Evolutionary conservation across 2,113 vertebrate species (phyloP), one percentile per base, ranked within the genome.

Genomic region (Cebidichthys violaceus): DNA sequence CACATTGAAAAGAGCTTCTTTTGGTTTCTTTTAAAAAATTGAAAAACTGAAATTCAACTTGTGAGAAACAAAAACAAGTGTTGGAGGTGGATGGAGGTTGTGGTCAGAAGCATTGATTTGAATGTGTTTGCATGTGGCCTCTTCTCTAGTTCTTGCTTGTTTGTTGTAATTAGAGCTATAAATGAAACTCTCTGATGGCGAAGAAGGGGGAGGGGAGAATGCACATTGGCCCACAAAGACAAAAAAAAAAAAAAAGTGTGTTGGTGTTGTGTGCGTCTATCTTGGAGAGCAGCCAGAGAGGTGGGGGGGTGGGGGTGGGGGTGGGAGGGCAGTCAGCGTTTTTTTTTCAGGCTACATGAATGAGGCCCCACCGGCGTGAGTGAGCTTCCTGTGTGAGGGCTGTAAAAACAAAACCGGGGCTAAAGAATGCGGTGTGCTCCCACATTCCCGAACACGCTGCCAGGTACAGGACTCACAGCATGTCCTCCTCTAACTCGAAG

Each of bases 341-440:
- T 94, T 92, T 92, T 95, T 94, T 92, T 94, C 86, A 92, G 90
- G 79, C 91, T 83, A 88, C 92, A 91, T 93, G 92, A 95, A 93
- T 93, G 93, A 94, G 92, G 92, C 92, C 89, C 92, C 79, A 74
- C 77, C 74, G 75, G 86, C 87, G 81, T 52, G 85, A 88, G 81
- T 52, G 85, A 71, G 92, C 88, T 95, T 96, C 95, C 94, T 95
- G 93, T 93, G 92, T 88, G 89, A 82, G 90, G 83, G 85, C 91
- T 94, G 90, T 91, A 92, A 94, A 95, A 95, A 95, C 92, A 95
- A 92, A 90, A 82, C 81, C 50, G n/a, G 86, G 73, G 43, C 79
- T 88, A 77, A 84, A 94, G 86, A 92, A 88, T 82, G 82, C 86
- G 11, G 50, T 73, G 85, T 41, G 78, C 90, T 86, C 89, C 88